A percentile compares a stretch with the other conserved stretches of the same genome.
Conservation (phyloP, 2,797 vertebrate species). For the Amblyopsis hoosieri region DNA sequence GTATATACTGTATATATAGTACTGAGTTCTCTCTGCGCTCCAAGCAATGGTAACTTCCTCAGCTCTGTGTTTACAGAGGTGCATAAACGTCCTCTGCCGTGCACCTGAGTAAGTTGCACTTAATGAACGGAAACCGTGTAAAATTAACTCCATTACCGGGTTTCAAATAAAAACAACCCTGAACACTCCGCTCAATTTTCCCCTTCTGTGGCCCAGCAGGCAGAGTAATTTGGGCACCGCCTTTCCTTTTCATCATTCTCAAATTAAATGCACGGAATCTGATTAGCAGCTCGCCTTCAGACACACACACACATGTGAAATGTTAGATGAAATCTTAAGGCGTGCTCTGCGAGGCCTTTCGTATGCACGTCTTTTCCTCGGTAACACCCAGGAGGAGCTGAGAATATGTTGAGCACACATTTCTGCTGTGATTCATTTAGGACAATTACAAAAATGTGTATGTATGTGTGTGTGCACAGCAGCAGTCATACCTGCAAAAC, state of each 20-base stretch:
- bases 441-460: constrained; percentile 47
- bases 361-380: constrained; percentile 38
- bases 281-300: constrained; percentile 54
- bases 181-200: constrained; percentile 42
- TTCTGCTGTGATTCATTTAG: constrained; percentile 37
- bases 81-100: constrained; percentile 26
- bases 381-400: constrained; percentile 52
- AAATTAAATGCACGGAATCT: constrained; percentile 61
- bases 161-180: constrained; percentile 60
- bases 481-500: background rate
- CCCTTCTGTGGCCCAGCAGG: constrained; percentile 22
- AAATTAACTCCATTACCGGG: constrained; percentile 63
- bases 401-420: constrained; percentile 46
- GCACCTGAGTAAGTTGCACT: constrained; percentile 55
- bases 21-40: background rate
- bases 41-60: background rate
- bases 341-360: constrained; percentile 34
- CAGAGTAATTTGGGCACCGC: constrained; percentile 6
- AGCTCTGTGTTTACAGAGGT: background rate
- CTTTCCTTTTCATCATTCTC: constrained; percentile 61
- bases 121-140: constrained; percentile 68
- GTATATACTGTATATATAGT: too few relatives aligned
- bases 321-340: constrained; percentile 50
- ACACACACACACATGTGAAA: constrained; percentile 46
- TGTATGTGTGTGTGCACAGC: background rate